Base-by-base conservation (phyloP, 2,797 vertebrate genomes). In the Pelodytes ibericus region DNA sequence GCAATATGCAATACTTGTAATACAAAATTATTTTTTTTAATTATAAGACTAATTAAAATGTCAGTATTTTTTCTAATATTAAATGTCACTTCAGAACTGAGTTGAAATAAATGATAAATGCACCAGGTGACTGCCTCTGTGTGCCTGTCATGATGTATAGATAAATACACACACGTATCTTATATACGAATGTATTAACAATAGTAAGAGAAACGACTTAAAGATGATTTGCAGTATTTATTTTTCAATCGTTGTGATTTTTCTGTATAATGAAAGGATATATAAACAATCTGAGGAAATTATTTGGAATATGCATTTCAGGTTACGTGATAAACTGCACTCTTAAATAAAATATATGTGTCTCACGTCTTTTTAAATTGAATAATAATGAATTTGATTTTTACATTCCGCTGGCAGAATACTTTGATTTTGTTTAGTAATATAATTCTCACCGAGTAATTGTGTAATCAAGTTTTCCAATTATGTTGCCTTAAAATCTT, bases 131-230 rank as follows among this genome's bases (percentile, higher is more conserved):
- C n/a, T n/a, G n/a, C n/a, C n/a, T n/a, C n/a, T n/a, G n/a, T n/a
- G n/a, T n/a, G n/a, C n/a, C n/a, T n/a, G n/a, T n/a, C n/a, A 53
- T 7, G 49, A 22, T 24, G 49, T 53, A 53, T 11, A 3, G 20
- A 11, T 53, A 22, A 53, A 16, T 53, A 53, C 49, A 53, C 16
- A 53, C 44, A 47, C 11, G 13, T 16, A 47, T 16, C 11, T 47
- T 6, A 36, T 36, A n/a, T 47, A 47, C 20, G 1, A 22, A 53
- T 53, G 7, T 53, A 22, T 53, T 22, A 22, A 11, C 11, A 51
- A 31, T 11, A 24, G 10, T 86, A 81, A 86, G 13, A n/a, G 18
- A 2, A 49, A 49, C 44, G 11, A 15, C 18, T 13, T 13, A 3
- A 53, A 53, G 41, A 10, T 53, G 49, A 53, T 53, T 53, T 53